A percentile compares a stretch with the other conserved stretches of the same genome.
Conservation (phyloP, 1,140 invertebrate genomes). For the Psilanteris sp. region DNA sequence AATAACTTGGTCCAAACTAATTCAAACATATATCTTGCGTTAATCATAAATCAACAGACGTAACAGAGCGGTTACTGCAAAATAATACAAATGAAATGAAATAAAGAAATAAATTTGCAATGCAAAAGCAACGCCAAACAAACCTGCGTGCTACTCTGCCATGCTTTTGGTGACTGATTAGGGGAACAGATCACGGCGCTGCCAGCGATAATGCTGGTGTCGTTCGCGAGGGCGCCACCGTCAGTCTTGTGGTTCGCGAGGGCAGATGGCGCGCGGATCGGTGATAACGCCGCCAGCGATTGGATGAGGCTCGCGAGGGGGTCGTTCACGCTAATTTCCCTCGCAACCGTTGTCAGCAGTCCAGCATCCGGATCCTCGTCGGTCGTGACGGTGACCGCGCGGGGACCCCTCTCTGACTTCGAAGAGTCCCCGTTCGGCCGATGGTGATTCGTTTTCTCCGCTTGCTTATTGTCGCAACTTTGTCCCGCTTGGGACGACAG, state of each 20-base stretch:
- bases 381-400: conserved; percentile 10
- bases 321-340: conserved; percentile 57
- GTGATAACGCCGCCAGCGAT: conserved; percentile 76
- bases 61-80: too few species aligned
- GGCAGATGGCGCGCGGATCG: conserved; percentile 65
- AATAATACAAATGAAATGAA: too few species aligned
- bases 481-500: conserved; percentile 66
- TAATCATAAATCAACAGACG: too few species aligned
- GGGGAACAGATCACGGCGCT: conserved; percentile 73
- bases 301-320: conserved; percentile 78
- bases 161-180: conserved; percentile 79
- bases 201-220: conserved; percentile 47
- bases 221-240: conserved; percentile 46
- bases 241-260: conserved; percentile 68
- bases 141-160: conserved; percentile 77
- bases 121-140: conserved; percentile 74
- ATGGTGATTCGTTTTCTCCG: conserved; percentile 15
- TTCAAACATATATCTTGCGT: too few species aligned
- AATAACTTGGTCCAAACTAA: too few species aligned
- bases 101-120: conserved; percentile 64
- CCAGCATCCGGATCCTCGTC: conserved; percentile 72
- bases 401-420: conserved; percentile 14
- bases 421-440: conserved; percentile 37
- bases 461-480: conserved; percentile 53
- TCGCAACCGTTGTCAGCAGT: conserved; percentile 76